Conservation (phyloP, 2,888 invertebrate species). For the Macaria notata region DNA sequence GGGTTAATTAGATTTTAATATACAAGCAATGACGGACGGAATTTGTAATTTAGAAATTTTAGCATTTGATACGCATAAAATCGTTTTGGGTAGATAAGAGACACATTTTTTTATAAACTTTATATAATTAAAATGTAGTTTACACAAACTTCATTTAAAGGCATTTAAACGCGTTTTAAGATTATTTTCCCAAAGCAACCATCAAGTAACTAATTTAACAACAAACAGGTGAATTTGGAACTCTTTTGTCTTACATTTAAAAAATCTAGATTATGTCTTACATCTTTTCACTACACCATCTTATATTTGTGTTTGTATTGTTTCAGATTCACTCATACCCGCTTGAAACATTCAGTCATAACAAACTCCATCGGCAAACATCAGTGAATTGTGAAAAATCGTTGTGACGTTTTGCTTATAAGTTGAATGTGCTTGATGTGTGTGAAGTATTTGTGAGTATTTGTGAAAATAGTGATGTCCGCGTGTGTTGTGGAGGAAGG, state of each 20-base stretch:
- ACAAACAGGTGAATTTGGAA: no score
- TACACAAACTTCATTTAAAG: no score
- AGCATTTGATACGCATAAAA: no score
- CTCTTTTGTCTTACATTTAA: no score
- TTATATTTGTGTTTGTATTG: slow-evolving; percentile 16
- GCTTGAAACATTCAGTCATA: slow-evolving; percentile 13
- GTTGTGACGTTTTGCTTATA: background rate
- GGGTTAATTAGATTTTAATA: slow-evolving; percentile 26
- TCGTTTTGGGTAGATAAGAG: no score
- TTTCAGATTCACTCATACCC: slow-evolving; percentile 29
- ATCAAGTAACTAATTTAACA: no score
- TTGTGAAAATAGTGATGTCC: slow-evolving; percentile 61
- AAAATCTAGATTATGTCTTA: no score
- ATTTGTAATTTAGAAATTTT: slow-evolving; percentile 1
- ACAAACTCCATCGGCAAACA: slow-evolving; percentile 12
- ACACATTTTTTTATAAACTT: no score
- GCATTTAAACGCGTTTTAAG: no score
- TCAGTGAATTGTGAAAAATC: slow-evolving; percentile 6
- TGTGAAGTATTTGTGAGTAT: slow-evolving; percentile 20
- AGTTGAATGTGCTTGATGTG: slow-evolving; percentile 17
- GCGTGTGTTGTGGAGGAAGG: slow-evolving; percentile 73
- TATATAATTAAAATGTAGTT: no score
- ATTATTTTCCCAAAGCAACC: no score
- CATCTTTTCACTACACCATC: no score
- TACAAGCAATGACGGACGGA: slow-evolving; percentile 21